Evolutionary conservation across 2,113 vertebrate species (phyloP), one percentile per base, ranked within the genome.

Genomic region (Pomatostomus ruficeps): DNA sequence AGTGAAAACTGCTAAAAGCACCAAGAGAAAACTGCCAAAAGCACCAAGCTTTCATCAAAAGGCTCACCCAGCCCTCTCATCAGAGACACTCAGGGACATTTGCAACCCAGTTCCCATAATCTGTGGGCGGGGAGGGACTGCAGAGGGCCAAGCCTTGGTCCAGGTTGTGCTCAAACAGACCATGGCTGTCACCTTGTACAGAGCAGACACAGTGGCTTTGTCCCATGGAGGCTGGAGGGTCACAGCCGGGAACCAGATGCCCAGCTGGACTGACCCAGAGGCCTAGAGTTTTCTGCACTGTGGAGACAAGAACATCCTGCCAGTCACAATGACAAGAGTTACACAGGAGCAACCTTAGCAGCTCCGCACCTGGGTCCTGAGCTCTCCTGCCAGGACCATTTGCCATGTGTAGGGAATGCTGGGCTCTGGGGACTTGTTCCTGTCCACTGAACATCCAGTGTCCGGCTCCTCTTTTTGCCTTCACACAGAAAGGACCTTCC

Each of bases 71-170:
- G 29, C 38, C 49, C 42, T 66, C 65, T 68, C 63, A 68, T n/a
- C 66, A 54, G 57, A 59, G 82, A 76, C 85, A 67, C 75, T 95
- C 89, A 94, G 93, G 91, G 93, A 94, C 85, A 62, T 80, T 26
- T n/a, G 35, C 66, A 63, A 42, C 46, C 42, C 70, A 21, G 38
- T 28, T 88, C 51, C 71, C 35, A 25, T 3, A 15, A 18, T 33
- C n/a, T 89, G 43, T 29, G 14, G 26, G 29, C 54, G 31, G 4
- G 11, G 11, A 73, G 46, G 31, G 29, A 58, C 68, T 63, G 54
- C 42, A 35, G 40, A 46, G 13, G 9, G 22, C 28, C 68, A 68
- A 74, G 33, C 59, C 35, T 67, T 5, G 4, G 7, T 35, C 43
- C 36, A 52, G 70, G 45, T 5, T 71, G 58, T 62, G 38, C 63